Evolutionary conservation across 2,888 invertebrate species (phyloP), one percentile per base, ranked within the genome.

Genomic region (Disparrhopalites patrizii): DNA sequence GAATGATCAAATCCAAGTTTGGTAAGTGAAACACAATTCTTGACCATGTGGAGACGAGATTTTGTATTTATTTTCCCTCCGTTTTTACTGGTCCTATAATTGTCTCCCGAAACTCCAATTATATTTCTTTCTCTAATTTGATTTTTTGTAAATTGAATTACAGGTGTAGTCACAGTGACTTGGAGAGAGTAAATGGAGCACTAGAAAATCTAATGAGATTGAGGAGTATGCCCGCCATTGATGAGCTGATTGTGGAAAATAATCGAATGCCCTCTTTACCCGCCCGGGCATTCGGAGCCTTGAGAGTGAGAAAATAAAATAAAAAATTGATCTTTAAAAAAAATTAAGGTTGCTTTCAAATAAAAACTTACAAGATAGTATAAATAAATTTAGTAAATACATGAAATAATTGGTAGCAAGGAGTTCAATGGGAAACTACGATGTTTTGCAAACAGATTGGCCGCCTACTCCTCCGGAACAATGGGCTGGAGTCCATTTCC

Each of bases 91-190:
- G n/a, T 65, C 13, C 15, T 31, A 38, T 33, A 50, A 3, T 33
- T 3, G 13, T 10, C 27, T 15, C 66, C 18, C 27, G 31, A 33
- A 4, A 15, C 23, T 27, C 20, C 10, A 8, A 25, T 25, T 13
- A 7, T 27, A 25, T 25, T 25, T 25, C 54, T 18, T 27, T 25
- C 23, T 8, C 20, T 18, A 23, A 50, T n/a, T n/a, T n/a, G n/a
- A n/a, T n/a, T n/a, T n/a, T n/a, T n/a, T n/a, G n/a, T n/a, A n/a
- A n/a, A n/a, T n/a, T n/a, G n/a, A n/a, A 40, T 13, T 51, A 30
- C 79, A 92, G 92, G 92, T 93, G 93, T 78, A 91, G 92, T n/a
- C 91, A 92, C 82, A 91, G 91, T 81, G 91, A 91, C 77, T 80
- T 92, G 65, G 75, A 75, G 60, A 64, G 75, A 62, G 75, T 75